Base-by-base conservation (phyloP, 2,888 invertebrate genomes). In the Drosophila prolongata region DNA sequence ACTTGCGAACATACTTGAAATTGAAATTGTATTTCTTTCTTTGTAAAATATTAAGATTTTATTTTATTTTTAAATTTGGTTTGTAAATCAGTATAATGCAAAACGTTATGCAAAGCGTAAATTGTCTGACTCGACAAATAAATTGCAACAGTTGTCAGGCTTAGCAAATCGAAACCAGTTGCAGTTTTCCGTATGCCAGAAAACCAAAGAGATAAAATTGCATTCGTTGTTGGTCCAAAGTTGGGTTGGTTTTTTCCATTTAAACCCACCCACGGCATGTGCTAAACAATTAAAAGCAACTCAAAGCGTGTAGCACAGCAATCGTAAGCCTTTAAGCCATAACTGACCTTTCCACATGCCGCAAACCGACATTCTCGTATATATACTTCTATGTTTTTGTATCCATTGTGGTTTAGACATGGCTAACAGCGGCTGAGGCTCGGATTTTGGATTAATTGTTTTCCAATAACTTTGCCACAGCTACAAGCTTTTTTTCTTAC, bases 271-370 rank as follows among this genome's bases (percentile, higher is more conserved):
- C 70, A 75, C 78, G 40, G 42, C 54, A 43, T 43, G 43, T 34
- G 42, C 30, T 24, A 57, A 69, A 42, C 77, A 70, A 80, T 82
- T 82, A 79, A 79, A 78, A 75, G 68, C 66, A 68, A 53, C 73
- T 79, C 68, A 71, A 70, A 59, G 68, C 78, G 61, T 71, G 59
- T 57, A 74, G 59, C 73, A 57, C 50, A 55, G 65, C 72, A 61
- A 64, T 67, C 58, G 52, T 77, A 79, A 79, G 84, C 75, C 82
- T 83, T 49, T 78, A 79, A 84, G 78, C 80, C 69, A 77, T 68
- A 77, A 84, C 75, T 78, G 84, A 83, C 82, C 82, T 81, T 75
- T 80, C 65, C 67, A 75, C 75, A 79, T 65, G 66, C 65, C 73
- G 35, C 53, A 69, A 64, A 43, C 43, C 14, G 53, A 30, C 2